Conservation (phyloP, 35 echinoderm and acorn worm genomes). For the Patiria miniata region DNA sequence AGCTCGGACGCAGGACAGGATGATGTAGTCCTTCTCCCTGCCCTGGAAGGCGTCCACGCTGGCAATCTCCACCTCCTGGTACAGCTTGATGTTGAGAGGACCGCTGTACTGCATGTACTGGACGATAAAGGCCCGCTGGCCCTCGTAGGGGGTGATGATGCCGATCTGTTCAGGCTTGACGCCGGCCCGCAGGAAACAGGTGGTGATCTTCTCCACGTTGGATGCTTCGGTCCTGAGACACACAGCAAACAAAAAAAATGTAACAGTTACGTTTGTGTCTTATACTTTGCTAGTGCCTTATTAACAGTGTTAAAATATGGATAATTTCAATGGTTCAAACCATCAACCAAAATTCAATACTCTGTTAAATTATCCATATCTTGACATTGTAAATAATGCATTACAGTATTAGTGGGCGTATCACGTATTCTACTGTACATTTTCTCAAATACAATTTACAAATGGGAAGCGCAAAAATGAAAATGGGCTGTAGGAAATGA, state of each 20-base stretch:
- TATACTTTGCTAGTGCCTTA: no score
- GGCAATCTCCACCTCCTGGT: constrained; percentile 97
- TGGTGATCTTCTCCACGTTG: constrained; percentile 97
- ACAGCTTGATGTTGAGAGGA: constrained; percentile 92
- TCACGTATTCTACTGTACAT: no score
- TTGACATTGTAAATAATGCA: no score
- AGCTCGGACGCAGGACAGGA: constrained; percentile 93
- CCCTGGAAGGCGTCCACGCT: constrained; percentile 98
- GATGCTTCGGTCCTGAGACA: constrained; percentile 87
- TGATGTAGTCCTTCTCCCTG: constrained; percentile 95
- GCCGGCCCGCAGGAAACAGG: constrained; percentile 84
- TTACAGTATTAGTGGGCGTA: no score
- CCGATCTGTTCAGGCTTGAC: constrained; percentile 98
- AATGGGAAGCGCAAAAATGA: no score
- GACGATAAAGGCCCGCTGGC: constrained; percentile 92
- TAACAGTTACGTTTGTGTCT: no score
- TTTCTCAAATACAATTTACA: no score
- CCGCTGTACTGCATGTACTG: constrained; percentile 99
- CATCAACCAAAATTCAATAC: no score
- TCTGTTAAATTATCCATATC: no score
- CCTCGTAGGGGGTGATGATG: constrained; percentile 96
- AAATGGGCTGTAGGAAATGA: no score
- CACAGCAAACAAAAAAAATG: constrained; percentile 3
- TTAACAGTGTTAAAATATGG: no score
- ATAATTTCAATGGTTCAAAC: no score